These are phyloP conservation scores for Spisula subtruncata DNA, from an alignment of 2,888 invertebrate species.

Conservation along the genomic window DNA sequence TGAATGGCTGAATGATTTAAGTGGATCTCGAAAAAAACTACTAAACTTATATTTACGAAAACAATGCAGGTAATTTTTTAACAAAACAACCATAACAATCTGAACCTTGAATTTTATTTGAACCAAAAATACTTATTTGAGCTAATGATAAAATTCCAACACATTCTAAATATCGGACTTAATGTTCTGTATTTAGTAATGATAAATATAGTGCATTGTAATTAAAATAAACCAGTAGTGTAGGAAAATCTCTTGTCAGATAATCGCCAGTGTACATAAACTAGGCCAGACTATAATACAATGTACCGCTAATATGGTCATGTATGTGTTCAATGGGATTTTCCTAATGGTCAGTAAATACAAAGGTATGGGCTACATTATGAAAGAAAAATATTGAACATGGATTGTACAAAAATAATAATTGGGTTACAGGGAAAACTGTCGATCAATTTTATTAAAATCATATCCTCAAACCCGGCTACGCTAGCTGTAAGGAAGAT, in stretches of 20 bases:
- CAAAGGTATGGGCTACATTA: too few relatives aligned
- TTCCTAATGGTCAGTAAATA: neutral
- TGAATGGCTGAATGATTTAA: too few relatives aligned
- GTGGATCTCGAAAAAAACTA: too few relatives aligned
- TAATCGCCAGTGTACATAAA: slow-evolving; percentile 17
- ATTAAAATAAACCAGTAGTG: neutral
- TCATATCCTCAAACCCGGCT: too few relatives aligned
- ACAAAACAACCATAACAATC: neutral
- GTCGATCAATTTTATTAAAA: too few relatives aligned
- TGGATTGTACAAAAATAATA: too few relatives aligned
- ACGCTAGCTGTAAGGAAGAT: too few relatives aligned
- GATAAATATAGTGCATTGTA: neutral
- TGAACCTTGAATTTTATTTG: slow-evolving; percentile 16
- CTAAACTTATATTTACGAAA: too few relatives aligned
- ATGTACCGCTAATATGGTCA: neutral
- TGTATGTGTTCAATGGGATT: neutral
- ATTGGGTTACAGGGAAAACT: too few relatives aligned
- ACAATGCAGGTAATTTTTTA: too few relatives aligned
- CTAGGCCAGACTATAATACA: neutral
- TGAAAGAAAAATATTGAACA: too few relatives aligned
- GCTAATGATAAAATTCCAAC: neutral
- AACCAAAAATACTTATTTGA: neutral
- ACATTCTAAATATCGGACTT: neutral
- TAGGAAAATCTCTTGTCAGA: neutral
- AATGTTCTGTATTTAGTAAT: neutral